Evolutionary conservation across 2,113 vertebrate genomes (phyloP), one percentile per base, ranked within the genome.

Genomic region (Scopus umbretta): DNA sequence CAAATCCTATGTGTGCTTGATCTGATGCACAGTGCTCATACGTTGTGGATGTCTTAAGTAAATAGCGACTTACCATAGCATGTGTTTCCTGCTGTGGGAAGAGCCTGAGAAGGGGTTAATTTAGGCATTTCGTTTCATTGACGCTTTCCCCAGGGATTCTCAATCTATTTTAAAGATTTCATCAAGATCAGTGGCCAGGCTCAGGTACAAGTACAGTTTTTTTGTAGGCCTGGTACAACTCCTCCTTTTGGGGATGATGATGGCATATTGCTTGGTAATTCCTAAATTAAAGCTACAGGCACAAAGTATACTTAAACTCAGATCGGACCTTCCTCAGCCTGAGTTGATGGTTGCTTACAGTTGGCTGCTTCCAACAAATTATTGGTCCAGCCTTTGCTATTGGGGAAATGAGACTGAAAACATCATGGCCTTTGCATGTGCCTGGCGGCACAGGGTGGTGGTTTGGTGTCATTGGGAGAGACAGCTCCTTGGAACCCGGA

Each of bases 21-120:
- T 95, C 74, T 83, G 59, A 83, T 95, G 72, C 62, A 79, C 40
- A 40, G 63, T 88, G 59, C 97, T 97, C 68, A 83, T 75, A 95
- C 65, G 76, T 95, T 95, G 78, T 76, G 92, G 95, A 75, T 96
- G 84, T 72, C 91, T 96, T 94, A 86, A 93, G 50, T 90, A 90
- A 95, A 65, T 86, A 96, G 74, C 59, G 14, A 92, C n/a, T 95
- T 95, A 63, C 66, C 85, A 73, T 36, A 92, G 68, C 82, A 45
- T 53, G 26, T 36, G 49, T 79, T 78, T 93, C 52, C 87, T 94
- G 85, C 89, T 95, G 30, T 79, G 73, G 22, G 20, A 88, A 50
- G 32, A 67, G 34, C 2, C 0, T 13, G 15, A 56, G 32, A 68
- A 95, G 4, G 25, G 42, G 13, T 78, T 94, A 55, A 68, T 86